These are phyloP conservation scores for Eospalax fontanierii DNA, from an alignment of 2,797 vertebrate species.

Conservation along the genomic window DNA sequence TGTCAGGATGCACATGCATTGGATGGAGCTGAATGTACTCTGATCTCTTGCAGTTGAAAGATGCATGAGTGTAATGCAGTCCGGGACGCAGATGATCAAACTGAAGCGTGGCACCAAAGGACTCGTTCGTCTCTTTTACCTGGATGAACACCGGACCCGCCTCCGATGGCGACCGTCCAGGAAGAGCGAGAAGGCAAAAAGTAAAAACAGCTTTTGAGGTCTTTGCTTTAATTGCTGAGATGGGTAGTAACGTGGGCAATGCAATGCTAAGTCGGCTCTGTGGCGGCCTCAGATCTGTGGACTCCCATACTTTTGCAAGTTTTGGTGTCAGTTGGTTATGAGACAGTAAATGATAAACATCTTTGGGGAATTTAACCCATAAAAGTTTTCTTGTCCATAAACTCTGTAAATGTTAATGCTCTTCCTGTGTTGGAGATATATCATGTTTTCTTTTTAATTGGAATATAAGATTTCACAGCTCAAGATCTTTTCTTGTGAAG, in stretches of 20 bases:
- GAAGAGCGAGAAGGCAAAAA: conserved; percentile 99
- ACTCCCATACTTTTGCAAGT: conserved; percentile 28
- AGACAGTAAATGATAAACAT: not conserved
- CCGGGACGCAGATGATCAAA: conserved; percentile 99
- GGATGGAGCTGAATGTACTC: not conserved
- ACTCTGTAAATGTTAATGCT: not conserved
- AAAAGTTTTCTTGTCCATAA: not conserved
- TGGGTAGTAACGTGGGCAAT: not conserved
- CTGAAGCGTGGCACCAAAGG: conserved; percentile 97
- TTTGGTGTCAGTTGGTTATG: not conserved
- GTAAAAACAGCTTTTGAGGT: conserved; percentile 89
- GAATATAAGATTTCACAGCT: not conserved
- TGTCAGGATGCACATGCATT: accelerated
- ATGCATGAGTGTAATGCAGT: conserved; percentile 99
- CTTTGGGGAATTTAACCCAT: not conserved
- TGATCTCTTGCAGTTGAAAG: conserved; percentile 95
- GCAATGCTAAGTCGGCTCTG: not conserved
- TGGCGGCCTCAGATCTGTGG: not conserved
- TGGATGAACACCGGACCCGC: conserved; percentile 98
- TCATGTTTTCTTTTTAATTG: not conserved
- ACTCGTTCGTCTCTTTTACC: conserved; percentile 98
- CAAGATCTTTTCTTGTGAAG: conserved; percentile 10
- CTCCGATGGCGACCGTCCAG: conserved; percentile 98
- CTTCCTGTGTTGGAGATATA: not conserved
- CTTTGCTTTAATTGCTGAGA: not conserved